phyloP scores from a whole-genome alignment of 2,888 invertebrate species.

The Aporophyla lueneburgensis region DNA sequence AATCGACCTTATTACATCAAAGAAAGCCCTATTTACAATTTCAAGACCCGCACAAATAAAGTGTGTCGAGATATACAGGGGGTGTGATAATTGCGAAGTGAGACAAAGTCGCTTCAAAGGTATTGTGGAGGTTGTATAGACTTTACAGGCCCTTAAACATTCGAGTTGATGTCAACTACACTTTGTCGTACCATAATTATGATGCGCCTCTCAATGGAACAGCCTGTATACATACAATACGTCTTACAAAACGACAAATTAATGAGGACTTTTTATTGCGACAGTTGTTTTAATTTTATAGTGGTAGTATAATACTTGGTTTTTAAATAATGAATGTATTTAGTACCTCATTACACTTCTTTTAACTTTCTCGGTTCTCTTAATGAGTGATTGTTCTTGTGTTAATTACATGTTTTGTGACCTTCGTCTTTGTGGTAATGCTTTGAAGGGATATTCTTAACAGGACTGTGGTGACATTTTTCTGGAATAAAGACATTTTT shows the following conservation, averaged over 20 bases:
- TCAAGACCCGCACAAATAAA: conserved; percentile 63
- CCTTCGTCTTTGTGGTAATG: conserved; percentile 27
- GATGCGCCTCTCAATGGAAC: conserved; percentile 82
- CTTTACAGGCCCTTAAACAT: conserved; percentile 87
- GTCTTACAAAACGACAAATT: conserved; percentile 81
- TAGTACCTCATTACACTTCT: conserved; percentile 35
- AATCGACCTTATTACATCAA: conserved; percentile 51
- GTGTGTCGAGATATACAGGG: conserved; percentile 81
- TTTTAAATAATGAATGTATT: conserved; percentile 46
- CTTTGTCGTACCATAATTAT: conserved; percentile 87
- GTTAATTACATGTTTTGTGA: conserved; percentile 41
- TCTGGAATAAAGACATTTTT: conserved; percentile 3
- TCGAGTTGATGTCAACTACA: conserved; percentile 85
- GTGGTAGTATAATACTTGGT: conserved; percentile 30
- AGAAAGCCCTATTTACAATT: conserved; percentile 47
- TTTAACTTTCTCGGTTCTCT: conserved; percentile 24
- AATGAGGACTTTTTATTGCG: conserved; percentile 71
- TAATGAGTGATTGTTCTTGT: conserved; percentile 48
- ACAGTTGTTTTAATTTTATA: conserved; percentile 62
- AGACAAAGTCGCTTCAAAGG: conserved; percentile 89
- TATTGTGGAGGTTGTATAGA: conserved; percentile 87
- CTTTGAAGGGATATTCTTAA: conserved; percentile 35
- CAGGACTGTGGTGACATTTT: conserved; percentile 14
- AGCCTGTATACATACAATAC: conserved; percentile 75
- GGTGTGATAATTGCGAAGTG: conserved; percentile 89